Base-by-base conservation (phyloP, 2,888 invertebrate species). In the Teleiodes luculella region DNA sequence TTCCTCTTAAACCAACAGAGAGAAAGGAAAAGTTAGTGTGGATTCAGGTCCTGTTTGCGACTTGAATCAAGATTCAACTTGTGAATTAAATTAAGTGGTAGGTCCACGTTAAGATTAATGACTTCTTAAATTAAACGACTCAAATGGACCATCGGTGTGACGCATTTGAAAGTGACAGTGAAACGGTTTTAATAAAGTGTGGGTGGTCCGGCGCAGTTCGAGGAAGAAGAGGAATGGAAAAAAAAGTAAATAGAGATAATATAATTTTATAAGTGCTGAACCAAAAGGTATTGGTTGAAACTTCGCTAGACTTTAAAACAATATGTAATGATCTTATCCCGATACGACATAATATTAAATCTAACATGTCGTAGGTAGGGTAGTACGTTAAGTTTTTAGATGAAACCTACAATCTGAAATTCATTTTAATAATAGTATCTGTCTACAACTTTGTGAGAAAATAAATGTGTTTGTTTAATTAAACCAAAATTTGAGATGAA, bases 1-100 rank as follows among this genome's bases (percentile, higher is more conserved):
- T 43, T 43, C 11, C 4, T 20, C 39, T 36, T 43, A 20, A 45
- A 20, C 33, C 13, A 16, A 18, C n/a, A 0, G n/a, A 43, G 33
- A 33, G 54, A 49, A 67, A 66, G 61, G 66, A 68, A 68, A 68
- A 68, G 68, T 62, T 45, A 52, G 20, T 49, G 5, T 13, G 28
- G 8, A 43, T 20, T 14, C 14, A 10, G 28, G 28, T 4, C 46
- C 30, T 46, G 46, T 31, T 46, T 31, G 30, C 8, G 30, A 46
- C 28, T 46, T 10, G 46, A 46, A 20, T 46, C 28, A 14, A 28
- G 28, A 46, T 31, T 31, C 14, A 16, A 16, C 47, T 33, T 8
- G 33, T 3, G 30, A 43, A 43, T 48, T 48, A 48, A 35, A 48
- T 48, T 35, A 48, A 48, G 47, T 48, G 47, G 47, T 48, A 48